Percentiles rank a stretch among this genome's conserved stretches.
These are phyloP conservation scores for human DNA, from an alignment of 2,113 vertebrate genomes.

Conservation along the genomic window DNA sequence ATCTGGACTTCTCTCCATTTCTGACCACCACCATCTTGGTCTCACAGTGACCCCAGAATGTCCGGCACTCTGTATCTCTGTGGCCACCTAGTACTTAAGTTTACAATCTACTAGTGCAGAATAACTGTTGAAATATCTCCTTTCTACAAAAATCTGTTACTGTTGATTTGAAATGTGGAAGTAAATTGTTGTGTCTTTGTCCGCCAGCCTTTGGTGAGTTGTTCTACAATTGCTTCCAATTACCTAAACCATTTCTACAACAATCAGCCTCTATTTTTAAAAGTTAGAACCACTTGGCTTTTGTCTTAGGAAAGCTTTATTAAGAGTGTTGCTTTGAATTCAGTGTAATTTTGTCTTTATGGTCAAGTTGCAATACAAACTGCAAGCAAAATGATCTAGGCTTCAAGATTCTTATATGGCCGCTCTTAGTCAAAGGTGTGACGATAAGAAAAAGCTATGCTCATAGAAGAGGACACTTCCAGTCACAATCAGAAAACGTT, in stretches of 20 bases:
- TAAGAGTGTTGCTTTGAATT: slow-evolving; percentile 12
- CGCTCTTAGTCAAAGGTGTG: background rate
- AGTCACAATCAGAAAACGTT: slow-evolving; percentile 7
- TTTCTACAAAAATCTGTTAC: background rate
- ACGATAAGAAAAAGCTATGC: background rate
- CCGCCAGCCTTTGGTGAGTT: background rate
- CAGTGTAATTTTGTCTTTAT: background rate
- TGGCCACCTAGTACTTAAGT: background rate
- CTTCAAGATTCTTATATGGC: background rate
- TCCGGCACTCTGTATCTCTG: background rate
- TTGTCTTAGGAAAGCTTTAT: slow-evolving; percentile 2
- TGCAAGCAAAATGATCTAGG: background rate
- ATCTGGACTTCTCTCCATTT: background rate
- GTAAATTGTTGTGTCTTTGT: slow-evolving; percentile 20
- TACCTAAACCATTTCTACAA: slow-evolving; percentile 20
- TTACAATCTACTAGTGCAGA: background rate
- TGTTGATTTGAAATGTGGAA: background rate
- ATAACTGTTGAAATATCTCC: background rate
- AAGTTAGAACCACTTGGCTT: slow-evolving; percentile 21
- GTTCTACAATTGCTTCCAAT: background rate
- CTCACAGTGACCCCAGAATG: background rate
- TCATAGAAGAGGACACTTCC: background rate
- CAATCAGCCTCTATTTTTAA: slow-evolving; percentile 32
- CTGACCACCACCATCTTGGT: background rate
- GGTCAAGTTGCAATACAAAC: background rate